These are phyloP conservation scores for Raja brachyura DNA, from an alignment of 2,113 vertebrate species.

Conservation along the genomic window DNA sequence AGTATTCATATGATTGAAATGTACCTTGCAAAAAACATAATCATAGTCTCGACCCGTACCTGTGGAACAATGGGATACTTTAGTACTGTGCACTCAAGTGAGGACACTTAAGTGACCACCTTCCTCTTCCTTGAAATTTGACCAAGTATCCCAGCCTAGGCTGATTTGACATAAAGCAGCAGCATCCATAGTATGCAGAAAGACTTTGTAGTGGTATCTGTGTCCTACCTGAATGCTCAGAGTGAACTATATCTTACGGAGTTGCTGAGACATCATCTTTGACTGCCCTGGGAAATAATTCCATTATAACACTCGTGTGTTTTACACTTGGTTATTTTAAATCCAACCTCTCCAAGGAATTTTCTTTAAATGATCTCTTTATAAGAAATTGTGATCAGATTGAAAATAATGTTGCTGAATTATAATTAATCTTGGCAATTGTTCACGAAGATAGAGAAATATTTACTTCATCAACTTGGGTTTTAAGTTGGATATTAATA, in stretches of 20 bases:
- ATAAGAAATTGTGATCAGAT: background rate
- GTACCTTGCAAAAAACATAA: background rate
- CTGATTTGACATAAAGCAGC: slow-evolving; percentile 2
- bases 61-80: background rate
- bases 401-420: background rate
- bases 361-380: background rate
- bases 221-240: background rate
- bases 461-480: background rate
- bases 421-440: background rate
- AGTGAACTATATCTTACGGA: background rate
- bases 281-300: background rate
- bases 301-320: background rate
- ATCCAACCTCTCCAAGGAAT: background rate
- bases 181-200: background rate
- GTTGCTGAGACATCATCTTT: background rate
- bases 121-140: background rate
- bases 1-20: slow-evolving; percentile 2
- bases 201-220: background rate
- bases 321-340: background rate
- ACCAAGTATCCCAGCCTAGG: background rate
- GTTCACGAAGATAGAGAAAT: background rate
- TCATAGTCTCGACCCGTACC: background rate
- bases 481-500: background rate
- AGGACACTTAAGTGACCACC: too few species aligned
- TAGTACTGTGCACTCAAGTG: background rate